Percentiles rank a stretch among this genome's conserved stretches.
Conservation (phyloP, 2,113 vertebrate species). For the Cyprinodon brontotheroides region DNA sequence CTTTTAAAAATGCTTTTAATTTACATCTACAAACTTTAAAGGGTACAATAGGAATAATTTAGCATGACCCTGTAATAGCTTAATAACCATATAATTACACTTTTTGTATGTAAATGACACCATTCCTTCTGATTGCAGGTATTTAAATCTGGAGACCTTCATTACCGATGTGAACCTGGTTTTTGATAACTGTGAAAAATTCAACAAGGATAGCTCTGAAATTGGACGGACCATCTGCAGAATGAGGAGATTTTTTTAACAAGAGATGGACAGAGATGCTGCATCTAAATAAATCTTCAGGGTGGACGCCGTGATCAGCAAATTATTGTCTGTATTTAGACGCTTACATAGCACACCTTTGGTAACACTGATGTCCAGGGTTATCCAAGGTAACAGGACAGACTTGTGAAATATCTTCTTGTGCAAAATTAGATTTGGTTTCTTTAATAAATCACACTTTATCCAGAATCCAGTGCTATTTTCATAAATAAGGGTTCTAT, state of each 20-base stretch:
- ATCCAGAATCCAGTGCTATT: neutral
- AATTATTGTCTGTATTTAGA: constrained; percentile 71
- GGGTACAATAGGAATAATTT: neutral
- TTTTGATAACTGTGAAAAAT: constrained; percentile 98
- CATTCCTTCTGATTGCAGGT: constrained; percentile 75
- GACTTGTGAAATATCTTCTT: neutral
- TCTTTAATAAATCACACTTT: neutral
- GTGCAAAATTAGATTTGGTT: neutral
- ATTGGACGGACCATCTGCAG: constrained; percentile 94
- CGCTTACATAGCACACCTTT: constrained; percentile 71
- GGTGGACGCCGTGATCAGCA: constrained; percentile 74
- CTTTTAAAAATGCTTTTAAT: neutral
- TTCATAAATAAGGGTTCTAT: neutral
- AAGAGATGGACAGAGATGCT: constrained; percentile 94
- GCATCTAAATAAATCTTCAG: constrained; percentile 57
- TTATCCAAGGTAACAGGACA: neutral
- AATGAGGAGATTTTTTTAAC: constrained; percentile 95
- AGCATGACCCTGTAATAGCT: neutral
- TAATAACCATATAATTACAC: neutral
- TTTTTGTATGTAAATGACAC: neutral
- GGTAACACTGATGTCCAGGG: neutral
- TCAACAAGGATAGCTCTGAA: constrained; percentile 97
- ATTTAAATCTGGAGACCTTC: constrained; percentile 90
- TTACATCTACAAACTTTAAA: neutral
- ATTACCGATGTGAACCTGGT: constrained; percentile 95